Conservation (phyloP, 2,888 invertebrate genomes). For the Drosophila testacea region DNA sequence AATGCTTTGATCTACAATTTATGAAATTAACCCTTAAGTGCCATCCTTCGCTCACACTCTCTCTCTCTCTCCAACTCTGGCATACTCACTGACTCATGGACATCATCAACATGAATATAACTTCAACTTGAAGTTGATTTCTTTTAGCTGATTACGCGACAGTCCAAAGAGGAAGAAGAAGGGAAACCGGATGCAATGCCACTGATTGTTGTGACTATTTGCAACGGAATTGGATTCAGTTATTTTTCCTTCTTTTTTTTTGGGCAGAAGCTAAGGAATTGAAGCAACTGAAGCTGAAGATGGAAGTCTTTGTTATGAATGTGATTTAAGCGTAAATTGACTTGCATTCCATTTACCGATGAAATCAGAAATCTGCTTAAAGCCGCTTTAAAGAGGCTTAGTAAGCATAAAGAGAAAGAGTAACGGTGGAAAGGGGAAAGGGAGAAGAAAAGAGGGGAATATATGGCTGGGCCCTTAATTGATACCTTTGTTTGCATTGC, state of each 20-base stretch:
- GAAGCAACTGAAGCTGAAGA: slow-evolving; percentile 1
- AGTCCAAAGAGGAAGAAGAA: slow-evolving; percentile 62
- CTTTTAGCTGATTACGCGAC: slow-evolving; percentile 78
- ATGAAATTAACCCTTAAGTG: slow-evolving; percentile 82
- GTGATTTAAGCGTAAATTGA: slow-evolving; percentile 44
- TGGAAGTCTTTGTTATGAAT: slow-evolving; percentile 23
- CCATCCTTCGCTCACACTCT: slow-evolving; percentile 20
- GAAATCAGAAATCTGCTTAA: not conserved
- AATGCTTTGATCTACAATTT: slow-evolving; percentile 81
- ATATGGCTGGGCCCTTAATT: slow-evolving; percentile 67
- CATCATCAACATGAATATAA: slow-evolving; percentile 49
- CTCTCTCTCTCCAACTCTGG: not conserved
- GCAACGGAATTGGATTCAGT: slow-evolving; percentile 45
- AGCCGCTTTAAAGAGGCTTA: slow-evolving; percentile 28
- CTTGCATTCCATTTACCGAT: slow-evolving; percentile 37
- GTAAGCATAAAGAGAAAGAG: not conserved
- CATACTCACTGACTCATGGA: slow-evolving; percentile 33
- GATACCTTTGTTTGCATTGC: slow-evolving; percentile 77
- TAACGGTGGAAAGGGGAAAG: not conserved
- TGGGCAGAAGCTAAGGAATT: not conserved
- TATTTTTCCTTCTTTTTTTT: not conserved
- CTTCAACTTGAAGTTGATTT: slow-evolving; percentile 72
- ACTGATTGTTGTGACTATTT: slow-evolving; percentile 71
- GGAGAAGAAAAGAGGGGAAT: not conserved
- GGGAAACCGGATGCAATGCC: slow-evolving; percentile 64